Evolutionary conservation across 2,888 invertebrate species (phyloP).

Genomic region (Baronia brevicornis): DNA sequence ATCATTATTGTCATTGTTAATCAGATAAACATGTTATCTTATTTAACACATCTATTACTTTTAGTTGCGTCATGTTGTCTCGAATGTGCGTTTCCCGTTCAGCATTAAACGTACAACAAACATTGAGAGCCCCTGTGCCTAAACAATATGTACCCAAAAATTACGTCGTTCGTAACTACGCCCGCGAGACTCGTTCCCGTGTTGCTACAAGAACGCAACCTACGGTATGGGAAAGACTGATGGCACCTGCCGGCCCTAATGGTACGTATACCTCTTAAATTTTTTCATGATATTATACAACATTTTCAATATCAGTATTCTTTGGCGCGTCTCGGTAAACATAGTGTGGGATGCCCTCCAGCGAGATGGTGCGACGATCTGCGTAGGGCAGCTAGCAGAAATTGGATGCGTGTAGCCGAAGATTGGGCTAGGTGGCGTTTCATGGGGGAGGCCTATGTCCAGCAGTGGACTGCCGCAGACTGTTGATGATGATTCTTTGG

Average conservation of each 20-base stretch:
- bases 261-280: slow-evolving; percentile 66
- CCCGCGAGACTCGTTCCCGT: slow-evolving; percentile 65
- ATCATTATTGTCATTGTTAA: neutral
- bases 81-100: slow-evolving; percentile 62
- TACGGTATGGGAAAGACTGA: slow-evolving; percentile 81
- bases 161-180: slow-evolving; percentile 71
- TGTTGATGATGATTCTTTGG: no score
- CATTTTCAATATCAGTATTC: neutral
- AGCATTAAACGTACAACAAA: slow-evolving; percentile 43
- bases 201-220: slow-evolving; percentile 59
- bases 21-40: neutral
- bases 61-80: slow-evolving; percentile 59
- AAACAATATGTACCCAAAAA: slow-evolving; percentile 62
- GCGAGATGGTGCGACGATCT: no score
- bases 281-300: neutral
- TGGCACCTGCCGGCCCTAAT: slow-evolving; percentile 86
- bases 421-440: no score
- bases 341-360: no score
- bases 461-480: no score
- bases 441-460: no score
- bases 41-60: slow-evolving; percentile 5
- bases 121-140: slow-evolving; percentile 55
- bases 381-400: no score
- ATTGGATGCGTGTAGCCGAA: no score
- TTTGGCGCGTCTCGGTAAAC: no score